These are phyloP conservation scores for Ameiurus melas DNA, from an alignment of 2,113 vertebrate genomes.

Conservation along the genomic window DNA sequence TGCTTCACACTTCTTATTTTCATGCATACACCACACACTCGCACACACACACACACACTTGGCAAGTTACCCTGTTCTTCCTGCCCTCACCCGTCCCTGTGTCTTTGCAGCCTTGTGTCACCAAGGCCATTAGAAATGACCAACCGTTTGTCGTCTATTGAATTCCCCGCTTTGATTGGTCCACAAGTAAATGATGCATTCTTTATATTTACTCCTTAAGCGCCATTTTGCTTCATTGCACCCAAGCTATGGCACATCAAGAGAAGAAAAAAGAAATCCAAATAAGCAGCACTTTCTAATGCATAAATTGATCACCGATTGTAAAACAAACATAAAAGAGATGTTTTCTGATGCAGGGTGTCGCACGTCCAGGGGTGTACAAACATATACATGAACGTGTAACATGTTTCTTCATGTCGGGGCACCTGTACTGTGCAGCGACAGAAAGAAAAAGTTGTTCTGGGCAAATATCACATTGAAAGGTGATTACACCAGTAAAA, in stretches of 20 bases:
- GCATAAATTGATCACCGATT: slow-evolving; percentile 63
- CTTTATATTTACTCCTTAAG: slow-evolving; percentile 64
- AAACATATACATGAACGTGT: background rate
- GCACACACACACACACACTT: slow-evolving; percentile 40
- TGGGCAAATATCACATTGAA: background rate
- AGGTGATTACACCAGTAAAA: background rate
- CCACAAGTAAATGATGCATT: slow-evolving; percentile 67
- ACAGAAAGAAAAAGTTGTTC: background rate
- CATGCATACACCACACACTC: slow-evolving; percentile 6
- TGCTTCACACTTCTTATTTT: slow-evolving; percentile 20
- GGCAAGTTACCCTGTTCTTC: slow-evolving; percentile 38
- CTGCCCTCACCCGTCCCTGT: slow-evolving; percentile 20
- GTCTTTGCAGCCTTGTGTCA: slow-evolving; percentile 46
- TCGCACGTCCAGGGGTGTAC: background rate
- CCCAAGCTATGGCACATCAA: slow-evolving; percentile 74
- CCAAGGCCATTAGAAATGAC: slow-evolving; percentile 37
- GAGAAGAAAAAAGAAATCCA: slow-evolving; percentile 56
- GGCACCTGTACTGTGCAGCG: no score
- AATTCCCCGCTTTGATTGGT: slow-evolving; percentile 65
- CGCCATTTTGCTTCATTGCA: slow-evolving; percentile 62
- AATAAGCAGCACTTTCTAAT: slow-evolving; percentile 71
- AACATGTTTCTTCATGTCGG: background rate
- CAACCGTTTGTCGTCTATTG: slow-evolving; percentile 10
- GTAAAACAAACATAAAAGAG: background rate
- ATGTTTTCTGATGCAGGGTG: background rate